Conservation (phyloP, 2,797 vertebrate species). For the Dipus sagitta region DNA sequence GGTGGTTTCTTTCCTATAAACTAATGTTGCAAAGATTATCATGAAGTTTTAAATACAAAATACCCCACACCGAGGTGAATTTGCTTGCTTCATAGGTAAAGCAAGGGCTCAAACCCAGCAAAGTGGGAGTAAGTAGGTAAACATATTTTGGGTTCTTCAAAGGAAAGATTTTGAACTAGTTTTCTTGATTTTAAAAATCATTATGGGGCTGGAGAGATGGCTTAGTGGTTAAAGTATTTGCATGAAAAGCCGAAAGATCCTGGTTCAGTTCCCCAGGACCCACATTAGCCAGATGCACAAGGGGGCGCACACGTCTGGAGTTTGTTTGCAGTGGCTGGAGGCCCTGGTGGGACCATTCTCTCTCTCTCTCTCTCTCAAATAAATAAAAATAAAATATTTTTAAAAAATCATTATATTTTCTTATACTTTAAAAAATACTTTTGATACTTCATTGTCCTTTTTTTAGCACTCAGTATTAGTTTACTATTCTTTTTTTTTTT, state of each 20-base stretch:
- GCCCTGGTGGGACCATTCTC: no score
- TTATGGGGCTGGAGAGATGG: not conserved
- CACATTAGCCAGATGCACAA: no score
- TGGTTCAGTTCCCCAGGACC: no score
- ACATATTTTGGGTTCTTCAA: not conserved
- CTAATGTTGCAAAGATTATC: not conserved
- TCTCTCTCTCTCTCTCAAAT: no score
- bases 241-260: no score
- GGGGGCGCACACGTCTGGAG: no score
- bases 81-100: not conserved
- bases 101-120: not conserved
- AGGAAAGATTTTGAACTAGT: conserved; percentile 3
- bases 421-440: not conserved
- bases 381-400: no score
- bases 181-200: not conserved
- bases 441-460: not conserved
- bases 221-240: no score
- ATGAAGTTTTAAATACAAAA: not conserved
- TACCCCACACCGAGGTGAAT: not conserved
- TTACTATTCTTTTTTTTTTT: no score
- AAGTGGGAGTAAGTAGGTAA: not conserved
- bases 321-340: no score
- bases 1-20: conserved; percentile 15
- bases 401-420: no score
- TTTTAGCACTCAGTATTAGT: not conserved